Percentiles rank a stretch among this genome's conserved stretches.
These are phyloP conservation scores for Lutjanus erythropterus DNA, from an alignment of 2,113 vertebrate species.

Conservation along the genomic window DNA sequence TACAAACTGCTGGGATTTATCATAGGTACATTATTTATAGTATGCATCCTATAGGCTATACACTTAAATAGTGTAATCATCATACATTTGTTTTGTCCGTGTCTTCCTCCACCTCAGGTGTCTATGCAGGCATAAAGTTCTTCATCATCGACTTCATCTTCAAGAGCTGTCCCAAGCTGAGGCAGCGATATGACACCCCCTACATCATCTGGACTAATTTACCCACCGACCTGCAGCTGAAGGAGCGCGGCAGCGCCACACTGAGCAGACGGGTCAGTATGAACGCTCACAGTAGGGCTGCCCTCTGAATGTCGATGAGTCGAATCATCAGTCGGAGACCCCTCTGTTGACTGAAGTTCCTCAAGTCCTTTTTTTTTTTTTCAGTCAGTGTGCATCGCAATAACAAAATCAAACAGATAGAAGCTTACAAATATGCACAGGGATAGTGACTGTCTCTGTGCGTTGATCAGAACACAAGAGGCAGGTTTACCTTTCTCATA, in stretches of 20 bases:
- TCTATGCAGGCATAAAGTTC: conserved; percentile 96
- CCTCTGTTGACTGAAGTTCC: too few relatives aligned
- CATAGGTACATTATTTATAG: conserved; percentile 83
- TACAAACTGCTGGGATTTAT: conserved; percentile 93
- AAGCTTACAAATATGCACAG: too few relatives aligned
- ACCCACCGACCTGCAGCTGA: conserved; percentile 96
- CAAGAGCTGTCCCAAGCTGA: conserved; percentile 93
- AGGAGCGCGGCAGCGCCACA: conserved; percentile 87
- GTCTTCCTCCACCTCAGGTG: conserved; percentile 79
- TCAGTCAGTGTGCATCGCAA: too few relatives aligned
- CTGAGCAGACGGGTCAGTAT: conserved; percentile 88
- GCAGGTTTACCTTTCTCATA: too few relatives aligned
- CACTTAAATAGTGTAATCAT: background rate
- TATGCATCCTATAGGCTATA: too few relatives aligned
- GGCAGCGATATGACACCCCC: conserved; percentile 94
- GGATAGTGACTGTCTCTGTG: too few relatives aligned
- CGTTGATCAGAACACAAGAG: too few relatives aligned
- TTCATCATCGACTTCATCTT: conserved; percentile 98
- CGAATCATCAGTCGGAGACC: too few relatives aligned
- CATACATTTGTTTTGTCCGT: background rate
- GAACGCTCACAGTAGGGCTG: background rate
- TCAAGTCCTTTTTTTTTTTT: too few relatives aligned
- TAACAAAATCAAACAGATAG: too few relatives aligned
- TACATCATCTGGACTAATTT: conserved; percentile 93
- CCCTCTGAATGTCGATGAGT: too few relatives aligned